Conservation (phyloP, 2,113 vertebrate genomes). For the Rhea pennata region DNA sequence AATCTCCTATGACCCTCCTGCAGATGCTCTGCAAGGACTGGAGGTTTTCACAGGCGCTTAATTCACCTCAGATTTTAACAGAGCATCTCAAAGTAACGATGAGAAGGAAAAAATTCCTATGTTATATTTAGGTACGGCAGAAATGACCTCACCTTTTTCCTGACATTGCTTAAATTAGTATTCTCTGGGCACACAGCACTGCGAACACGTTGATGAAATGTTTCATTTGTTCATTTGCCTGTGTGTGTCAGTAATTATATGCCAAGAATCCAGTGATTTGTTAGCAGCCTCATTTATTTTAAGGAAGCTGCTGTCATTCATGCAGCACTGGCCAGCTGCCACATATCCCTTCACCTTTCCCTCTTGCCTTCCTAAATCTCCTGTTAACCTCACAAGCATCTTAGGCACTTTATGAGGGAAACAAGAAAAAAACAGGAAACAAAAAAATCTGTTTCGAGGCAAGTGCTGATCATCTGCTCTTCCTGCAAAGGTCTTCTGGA, state of each 20-base stretch:
- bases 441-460: neutral
- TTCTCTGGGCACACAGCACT: neutral
- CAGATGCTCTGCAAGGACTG: neutral
- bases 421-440: neutral
- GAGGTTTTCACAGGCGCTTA: neutral
- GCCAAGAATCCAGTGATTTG: neutral
- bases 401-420: neutral
- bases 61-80: neutral
- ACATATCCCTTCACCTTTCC: neutral
- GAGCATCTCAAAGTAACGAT: neutral
- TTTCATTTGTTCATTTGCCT: conserved; percentile 30
- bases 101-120: neutral
- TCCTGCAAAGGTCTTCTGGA: neutral
- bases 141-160: neutral
- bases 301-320: conserved; percentile 6
- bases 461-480: neutral
- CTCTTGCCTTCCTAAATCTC: neutral
- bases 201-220: conserved; percentile 39
- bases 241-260: neutral
- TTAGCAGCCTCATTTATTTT: conserved; percentile 45
- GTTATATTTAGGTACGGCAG: neutral
- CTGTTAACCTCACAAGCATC: neutral
- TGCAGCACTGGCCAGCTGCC: neutral
- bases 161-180: neutral
- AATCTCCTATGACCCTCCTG: neutral